Percentiles rank a stretch among this genome's conserved stretches.
phyloP scores from a whole-genome alignment of 2,797 vertebrate species.

The Squalus acanthias region DNA sequence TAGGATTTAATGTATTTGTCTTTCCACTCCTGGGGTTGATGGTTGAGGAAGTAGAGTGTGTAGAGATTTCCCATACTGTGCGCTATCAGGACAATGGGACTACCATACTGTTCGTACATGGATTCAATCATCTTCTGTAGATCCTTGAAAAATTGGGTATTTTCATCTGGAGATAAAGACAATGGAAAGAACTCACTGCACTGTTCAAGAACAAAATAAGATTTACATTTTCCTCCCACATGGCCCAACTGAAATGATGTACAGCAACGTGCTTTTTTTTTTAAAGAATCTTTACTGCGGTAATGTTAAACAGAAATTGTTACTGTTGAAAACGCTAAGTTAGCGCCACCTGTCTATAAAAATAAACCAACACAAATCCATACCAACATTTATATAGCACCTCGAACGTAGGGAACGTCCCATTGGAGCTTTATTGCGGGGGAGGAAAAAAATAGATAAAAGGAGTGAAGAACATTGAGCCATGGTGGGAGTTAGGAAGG shows the following conservation, averaged over 20 bases:
- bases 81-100: constrained; percentile 83
- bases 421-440: background rate
- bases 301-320: background rate
- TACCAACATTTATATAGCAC: background rate
- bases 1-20: constrained; percentile 84
- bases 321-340: background rate
- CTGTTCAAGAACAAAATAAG: background rate
- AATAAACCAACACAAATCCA: background rate
- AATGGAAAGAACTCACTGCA: background rate
- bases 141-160: constrained; percentile 74
- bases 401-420: background rate
- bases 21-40: constrained; percentile 87
- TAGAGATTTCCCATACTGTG: constrained; percentile 99
- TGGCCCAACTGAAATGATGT: background rate
- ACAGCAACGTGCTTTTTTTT: background rate
- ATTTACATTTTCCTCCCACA: background rate
- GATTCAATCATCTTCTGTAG: constrained; percentile 85
- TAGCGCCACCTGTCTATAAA: background rate
- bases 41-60: constrained; percentile 89
- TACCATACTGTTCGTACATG: constrained; percentile 73
- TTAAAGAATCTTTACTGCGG: too few relatives aligned
- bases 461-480: background rate
- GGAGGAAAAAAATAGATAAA: background rate
- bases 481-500: background rate
- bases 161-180: constrained; percentile 72